These are phyloP conservation scores for Arothron firmamentum DNA, from an alignment of 2,113 vertebrate species.

Conservation along the genomic window DNA sequence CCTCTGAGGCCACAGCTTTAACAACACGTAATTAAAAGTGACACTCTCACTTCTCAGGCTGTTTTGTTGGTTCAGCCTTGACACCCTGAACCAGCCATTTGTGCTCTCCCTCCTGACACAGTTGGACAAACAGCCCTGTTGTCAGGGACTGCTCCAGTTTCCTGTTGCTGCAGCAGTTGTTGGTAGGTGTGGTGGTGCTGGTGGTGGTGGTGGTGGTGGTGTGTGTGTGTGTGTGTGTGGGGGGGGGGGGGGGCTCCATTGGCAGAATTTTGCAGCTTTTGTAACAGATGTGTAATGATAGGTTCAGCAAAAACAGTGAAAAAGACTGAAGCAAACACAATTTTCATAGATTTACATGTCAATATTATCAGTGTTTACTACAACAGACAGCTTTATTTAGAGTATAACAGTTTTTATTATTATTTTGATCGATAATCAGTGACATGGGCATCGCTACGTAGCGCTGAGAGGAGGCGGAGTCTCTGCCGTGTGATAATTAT, in stretches of 20 bases:
- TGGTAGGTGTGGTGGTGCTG: background rate
- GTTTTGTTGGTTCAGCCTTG: conserved; percentile 8
- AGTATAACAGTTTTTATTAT: too few relatives aligned
- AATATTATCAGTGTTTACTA: too few relatives aligned
- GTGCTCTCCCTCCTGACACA: background rate
- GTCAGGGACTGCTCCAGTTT: conserved; percentile 26
- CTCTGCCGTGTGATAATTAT: too few relatives aligned
- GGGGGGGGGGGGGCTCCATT: background rate
- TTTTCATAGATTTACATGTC: too few relatives aligned
- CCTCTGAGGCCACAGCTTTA: too few relatives aligned
- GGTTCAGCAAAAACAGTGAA: too few relatives aligned
- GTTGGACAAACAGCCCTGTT: conserved; percentile 23
- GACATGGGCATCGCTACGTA: too few relatives aligned
- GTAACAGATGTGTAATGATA: background rate
- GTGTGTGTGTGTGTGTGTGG: conserved; percentile 10
- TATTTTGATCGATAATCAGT: too few relatives aligned
- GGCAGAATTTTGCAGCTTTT: conserved; percentile 6
- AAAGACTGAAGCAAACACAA: too few relatives aligned
- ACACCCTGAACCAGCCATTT: conserved; percentile 8
- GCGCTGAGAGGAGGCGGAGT: too few relatives aligned
- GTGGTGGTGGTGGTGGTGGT: background rate
- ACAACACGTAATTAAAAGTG: background rate
- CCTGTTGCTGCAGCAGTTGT: conserved; percentile 44
- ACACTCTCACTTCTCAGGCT: background rate
- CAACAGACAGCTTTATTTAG: too few relatives aligned